Evolutionary conservation across 2,888 invertebrate genomes (phyloP).

Genomic region (Mechanitis messenoides): DNA sequence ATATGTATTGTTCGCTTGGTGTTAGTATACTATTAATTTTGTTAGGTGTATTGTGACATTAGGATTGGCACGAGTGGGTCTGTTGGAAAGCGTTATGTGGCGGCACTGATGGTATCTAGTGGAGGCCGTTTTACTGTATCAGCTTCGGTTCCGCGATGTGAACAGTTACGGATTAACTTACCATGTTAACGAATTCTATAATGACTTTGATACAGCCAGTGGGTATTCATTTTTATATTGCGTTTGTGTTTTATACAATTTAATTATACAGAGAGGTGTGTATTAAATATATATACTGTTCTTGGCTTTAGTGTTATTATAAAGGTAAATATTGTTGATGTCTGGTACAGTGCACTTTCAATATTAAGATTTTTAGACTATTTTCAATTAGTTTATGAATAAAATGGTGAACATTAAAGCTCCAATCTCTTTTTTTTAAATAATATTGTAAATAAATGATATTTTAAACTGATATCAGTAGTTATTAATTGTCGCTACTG

Average conservation of each 20-base stretch:
- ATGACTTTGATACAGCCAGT: conserved; percentile 52
- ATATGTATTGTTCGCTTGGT: conserved; percentile 11
- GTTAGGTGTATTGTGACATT: conserved; percentile 23
- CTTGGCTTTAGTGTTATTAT: too few species aligned
- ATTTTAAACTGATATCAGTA: too few species aligned
- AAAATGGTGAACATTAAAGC: too few species aligned
- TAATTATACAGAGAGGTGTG: too few species aligned
- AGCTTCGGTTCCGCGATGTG: conserved; percentile 29
- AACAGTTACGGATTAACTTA: conserved; percentile 25
- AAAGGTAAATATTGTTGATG: too few species aligned
- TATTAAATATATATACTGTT: too few species aligned
- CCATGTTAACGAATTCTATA: conserved; percentile 48
- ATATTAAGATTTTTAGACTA: too few species aligned
- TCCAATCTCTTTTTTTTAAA: too few species aligned
- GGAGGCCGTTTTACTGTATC: conserved; percentile 39
- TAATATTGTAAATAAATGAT: too few species aligned
- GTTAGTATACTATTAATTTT: conserved; percentile 11
- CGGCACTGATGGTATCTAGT: conserved; percentile 14
- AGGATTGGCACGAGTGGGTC: conserved; percentile 15
- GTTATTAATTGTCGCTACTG: too few species aligned
- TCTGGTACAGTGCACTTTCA: too few species aligned
- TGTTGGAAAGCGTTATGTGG: conserved; percentile 37
- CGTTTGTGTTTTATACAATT: background rate
- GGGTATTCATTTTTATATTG: conserved; percentile 21
- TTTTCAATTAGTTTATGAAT: too few species aligned